phyloP scores from a whole-genome alignment of 1,140 invertebrate species.

The Pseudachorutes palmiensis region DNA sequence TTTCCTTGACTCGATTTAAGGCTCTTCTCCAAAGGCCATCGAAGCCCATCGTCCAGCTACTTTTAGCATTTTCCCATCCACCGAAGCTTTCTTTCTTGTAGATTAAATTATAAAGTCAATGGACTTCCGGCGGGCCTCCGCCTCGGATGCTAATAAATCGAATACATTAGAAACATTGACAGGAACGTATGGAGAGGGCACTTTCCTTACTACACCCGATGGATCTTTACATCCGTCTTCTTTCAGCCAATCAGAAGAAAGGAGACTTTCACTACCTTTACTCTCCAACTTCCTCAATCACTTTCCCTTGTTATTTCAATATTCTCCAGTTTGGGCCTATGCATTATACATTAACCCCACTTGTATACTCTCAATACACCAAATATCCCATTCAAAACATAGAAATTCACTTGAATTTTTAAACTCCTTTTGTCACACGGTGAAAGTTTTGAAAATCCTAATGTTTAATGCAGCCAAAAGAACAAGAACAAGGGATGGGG shows the following conservation, averaged over 20 bases:
- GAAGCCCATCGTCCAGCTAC: no score
- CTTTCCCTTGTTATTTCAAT: slow-evolving; percentile 9
- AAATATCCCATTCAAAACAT: no score
- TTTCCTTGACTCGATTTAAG: no score
- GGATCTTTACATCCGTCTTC: neutral
- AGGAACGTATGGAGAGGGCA: neutral
- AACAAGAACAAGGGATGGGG: neutral
- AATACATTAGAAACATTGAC: slow-evolving; percentile 15
- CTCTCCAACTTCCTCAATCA: no score
- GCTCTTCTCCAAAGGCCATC: no score
- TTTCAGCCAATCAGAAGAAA: neutral
- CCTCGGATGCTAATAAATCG: slow-evolving; percentile 15
- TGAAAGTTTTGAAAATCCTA: neutral
- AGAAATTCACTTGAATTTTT: no score
- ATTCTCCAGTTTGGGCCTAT: neutral
- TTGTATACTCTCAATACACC: no score
- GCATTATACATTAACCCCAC: slow-evolving; percentile 7
- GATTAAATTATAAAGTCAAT: slow-evolving; percentile 20
- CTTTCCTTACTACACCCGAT: neutral
- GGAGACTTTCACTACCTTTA: neutral
- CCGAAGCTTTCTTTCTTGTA: neutral
- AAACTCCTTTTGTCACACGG: neutral
- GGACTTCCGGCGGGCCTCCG: slow-evolving; percentile 6
- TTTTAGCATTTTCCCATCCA: no score
- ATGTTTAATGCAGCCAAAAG: neutral